Conservation (phyloP, 1,140 invertebrate genomes). For the Lepidurus packardi region DNA sequence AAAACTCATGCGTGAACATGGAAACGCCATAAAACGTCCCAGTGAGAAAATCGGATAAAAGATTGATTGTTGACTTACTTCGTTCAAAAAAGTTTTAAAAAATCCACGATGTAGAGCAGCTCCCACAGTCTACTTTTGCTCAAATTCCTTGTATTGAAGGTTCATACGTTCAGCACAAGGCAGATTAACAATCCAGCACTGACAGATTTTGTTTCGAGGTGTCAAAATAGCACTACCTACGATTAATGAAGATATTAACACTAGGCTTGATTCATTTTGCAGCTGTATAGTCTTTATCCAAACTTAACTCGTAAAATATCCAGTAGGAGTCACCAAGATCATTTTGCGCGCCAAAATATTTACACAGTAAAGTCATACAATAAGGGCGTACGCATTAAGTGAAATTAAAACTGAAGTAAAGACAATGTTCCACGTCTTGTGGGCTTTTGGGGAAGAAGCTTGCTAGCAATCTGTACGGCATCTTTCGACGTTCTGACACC, state of each 20-base stretch:
- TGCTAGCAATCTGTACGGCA: background rate
- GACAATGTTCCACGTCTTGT: background rate
- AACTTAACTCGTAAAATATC: too few relatives aligned
- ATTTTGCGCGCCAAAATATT: too few relatives aligned
- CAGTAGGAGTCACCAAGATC: too few relatives aligned
- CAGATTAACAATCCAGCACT: background rate
- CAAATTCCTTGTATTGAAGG: background rate
- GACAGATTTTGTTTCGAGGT: background rate
- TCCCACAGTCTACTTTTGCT: background rate
- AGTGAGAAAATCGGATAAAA: background rate
- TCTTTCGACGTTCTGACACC: constrained; percentile 10
- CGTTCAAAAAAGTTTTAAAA: background rate
- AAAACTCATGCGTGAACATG: constrained; percentile 13
- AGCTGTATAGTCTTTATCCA: too few relatives aligned
- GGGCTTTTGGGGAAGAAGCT: background rate
- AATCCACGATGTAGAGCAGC: background rate
- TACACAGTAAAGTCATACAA: background rate
- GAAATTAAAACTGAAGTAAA: background rate
- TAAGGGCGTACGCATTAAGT: background rate
- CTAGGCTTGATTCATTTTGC: too few relatives aligned
- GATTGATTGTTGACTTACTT: background rate
- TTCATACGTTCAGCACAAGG: background rate
- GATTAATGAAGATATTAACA: too few relatives aligned
- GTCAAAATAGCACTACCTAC: background rate
- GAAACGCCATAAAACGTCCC: background rate